Conservation (phyloP, 2,113 vertebrate genomes). For the Dipodomys merriami region DNA sequence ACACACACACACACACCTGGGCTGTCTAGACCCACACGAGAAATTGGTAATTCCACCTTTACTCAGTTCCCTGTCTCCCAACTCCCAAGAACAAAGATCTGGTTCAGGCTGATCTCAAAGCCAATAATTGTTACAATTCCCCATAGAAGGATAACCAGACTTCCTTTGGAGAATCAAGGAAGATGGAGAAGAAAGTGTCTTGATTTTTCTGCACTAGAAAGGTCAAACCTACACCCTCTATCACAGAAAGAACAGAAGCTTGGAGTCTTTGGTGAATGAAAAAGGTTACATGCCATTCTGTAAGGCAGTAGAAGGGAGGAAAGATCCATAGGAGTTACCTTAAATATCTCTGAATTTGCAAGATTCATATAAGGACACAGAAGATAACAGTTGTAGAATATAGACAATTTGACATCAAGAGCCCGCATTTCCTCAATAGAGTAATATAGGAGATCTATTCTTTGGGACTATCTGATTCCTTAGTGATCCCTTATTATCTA, state of each 20-base stretch:
- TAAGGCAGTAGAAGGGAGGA: neutral
- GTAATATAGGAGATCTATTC: neutral
- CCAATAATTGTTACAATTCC: neutral
- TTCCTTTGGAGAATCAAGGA: conserved; percentile 7
- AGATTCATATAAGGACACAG: neutral
- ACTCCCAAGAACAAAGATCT: neutral
- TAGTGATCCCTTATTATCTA: neutral
- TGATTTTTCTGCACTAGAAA: neutral
- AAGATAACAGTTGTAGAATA: neutral
- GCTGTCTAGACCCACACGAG: neutral
- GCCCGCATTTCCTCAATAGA: neutral
- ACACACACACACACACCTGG: neutral
- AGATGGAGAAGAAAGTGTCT: neutral
- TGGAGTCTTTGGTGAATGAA: neutral
- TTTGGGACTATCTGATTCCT: neutral
- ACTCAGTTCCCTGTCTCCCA: neutral
- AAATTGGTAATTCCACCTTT: neutral
- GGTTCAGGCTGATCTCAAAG: neutral
- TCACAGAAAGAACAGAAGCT: neutral
- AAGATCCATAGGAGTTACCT: neutral
- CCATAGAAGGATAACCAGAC: neutral
- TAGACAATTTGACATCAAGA: neutral
- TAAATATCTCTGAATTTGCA: neutral
- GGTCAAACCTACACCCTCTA: neutral
- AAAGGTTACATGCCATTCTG: neutral